Evolutionary conservation across 2,888 invertebrate species (phyloP), one percentile per base, ranked within the genome.

Genomic region (Labia minor): DNA sequence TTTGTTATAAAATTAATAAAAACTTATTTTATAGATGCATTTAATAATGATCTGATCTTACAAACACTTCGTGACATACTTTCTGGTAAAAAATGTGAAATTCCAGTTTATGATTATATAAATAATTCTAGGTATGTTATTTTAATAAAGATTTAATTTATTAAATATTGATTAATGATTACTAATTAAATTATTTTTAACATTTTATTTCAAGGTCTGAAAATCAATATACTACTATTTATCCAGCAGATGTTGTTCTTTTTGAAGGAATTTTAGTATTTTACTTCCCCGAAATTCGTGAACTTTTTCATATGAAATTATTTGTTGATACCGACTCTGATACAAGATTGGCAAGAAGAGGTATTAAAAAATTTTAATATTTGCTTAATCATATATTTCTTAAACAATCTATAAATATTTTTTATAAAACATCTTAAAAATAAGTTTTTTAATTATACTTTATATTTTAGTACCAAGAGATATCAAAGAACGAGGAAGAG

Each of bases 291-390:
- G 91, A 93, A 77, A 90, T 99, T 70, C 81, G 97, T 65, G 90
- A 96, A 69, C 81, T 97, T 68, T 99, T 98, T 81, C 94, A 98
- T 78, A 97, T 99, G 95, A 99, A 99, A 79, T 81, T 99, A 49
- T 99, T 99, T 80, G 98, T 99, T 1, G 99, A 99, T 77, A 97
- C 97, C 0, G 98, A 99, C 80, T 96, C 99, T 0, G 99, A 99
- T 77, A 99, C 96, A 0, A 84, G 99, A 74, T 82, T 99, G 19
- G 95, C 97, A 0, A 84, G 98, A 73, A 84, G 98, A 86, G 97
- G 96, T 96, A 77, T 76, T 71, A 71, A 67, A n/a, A n/a, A 21
- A 33, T 62, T 14, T 20, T 21, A 20, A 61, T 16, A 61, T 6
- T 18, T 6, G 16, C 2, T 19, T 10, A 19, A 19, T 63, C 8